phyloP scores from a whole-genome alignment of 2,888 invertebrate genomes.

The Neocrepidodera transversa region DNA sequence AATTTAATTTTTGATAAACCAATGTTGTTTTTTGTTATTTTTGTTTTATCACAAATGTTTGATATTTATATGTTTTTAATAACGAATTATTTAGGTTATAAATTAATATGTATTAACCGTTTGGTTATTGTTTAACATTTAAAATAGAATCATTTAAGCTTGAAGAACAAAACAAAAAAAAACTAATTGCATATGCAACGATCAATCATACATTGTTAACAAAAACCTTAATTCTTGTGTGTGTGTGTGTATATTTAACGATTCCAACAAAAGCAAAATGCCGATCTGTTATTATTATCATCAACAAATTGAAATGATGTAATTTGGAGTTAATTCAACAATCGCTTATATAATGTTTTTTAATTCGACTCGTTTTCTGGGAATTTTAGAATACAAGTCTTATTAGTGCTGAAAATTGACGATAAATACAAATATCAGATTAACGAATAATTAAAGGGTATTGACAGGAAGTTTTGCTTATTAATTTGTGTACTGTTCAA shows the following conservation, averaged over 20 bases:
- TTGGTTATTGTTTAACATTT: no score
- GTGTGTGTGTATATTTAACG: no score
- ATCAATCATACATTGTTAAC: neutral
- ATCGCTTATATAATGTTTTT: neutral
- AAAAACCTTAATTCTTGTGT: no score
- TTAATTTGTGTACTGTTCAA: no score
- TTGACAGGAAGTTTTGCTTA: neutral
- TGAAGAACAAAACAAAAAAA: no score
- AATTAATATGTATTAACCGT: no score
- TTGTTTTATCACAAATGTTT: no score
- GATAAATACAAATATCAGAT: neutral
- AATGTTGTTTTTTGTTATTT: no score
- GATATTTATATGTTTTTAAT: no score
- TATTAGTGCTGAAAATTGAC: neutral
- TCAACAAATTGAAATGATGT: slow-evolving; percentile 1
- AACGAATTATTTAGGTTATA: no score
- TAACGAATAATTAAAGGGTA: neutral
- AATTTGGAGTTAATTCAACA: neutral
- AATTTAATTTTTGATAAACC: no score
- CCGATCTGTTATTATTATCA: slow-evolving; percentile 1
- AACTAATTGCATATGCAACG: neutral
- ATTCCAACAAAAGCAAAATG: neutral
- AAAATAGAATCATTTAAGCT: no score
- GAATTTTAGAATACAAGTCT: neutral
- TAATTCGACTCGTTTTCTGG: neutral